Evolutionary conservation across 2,888 invertebrate genomes (phyloP), one percentile per base, ranked within the genome.

Genomic region (Sphecodes monilicornis): DNA sequence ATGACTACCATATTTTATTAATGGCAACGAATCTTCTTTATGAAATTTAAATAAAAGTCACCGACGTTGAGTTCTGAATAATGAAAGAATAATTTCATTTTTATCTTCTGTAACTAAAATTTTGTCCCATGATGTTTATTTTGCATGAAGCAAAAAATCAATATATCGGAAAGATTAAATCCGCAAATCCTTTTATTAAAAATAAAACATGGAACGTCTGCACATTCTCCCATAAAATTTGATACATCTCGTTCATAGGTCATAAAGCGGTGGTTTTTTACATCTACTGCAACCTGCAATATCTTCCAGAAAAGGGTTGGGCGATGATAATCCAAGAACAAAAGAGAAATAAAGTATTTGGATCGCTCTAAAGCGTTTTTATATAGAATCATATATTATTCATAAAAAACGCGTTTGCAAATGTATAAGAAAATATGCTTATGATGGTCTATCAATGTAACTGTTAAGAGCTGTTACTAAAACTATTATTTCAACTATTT

Each of bases 221-320:
- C 54, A 54, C 54, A 54, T 54, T 54, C n/a, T 26, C n/a, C n/a
- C 11, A 11, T 54, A 54, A 54, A 54, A 54, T 54, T 54, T n/a
- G 54, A n/a, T 54, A n/a, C 54, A 54, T 54, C 54, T 54, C 54
- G 54, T 54, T 54, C 54, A 54, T 54, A n/a, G 54, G 54, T 54
- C 54, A n/a, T 54, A 54, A 54, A 54, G n/a, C 54, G n/a, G n/a
- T 54, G 54, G 10, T n/a, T 3, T n/a, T 54, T 54, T 54, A 54
- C n/a, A 54, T 54, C 54, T 54, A n/a, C n/a, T n/a, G 54, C n/a
- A 54, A 54, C 54, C n/a, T n/a, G n/a, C n/a, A 3, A 11, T 10
- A 11, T n/a, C 4, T 54, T 54, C 11, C n/a, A 54, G n/a, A 11
- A 54, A n/a, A 54, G n/a, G 8, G 11, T 11, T 10, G n/a, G 54